A percentile compares a stretch with the other conserved stretches of the same genome.
phyloP scores from a whole-genome alignment of 2,888 invertebrate genomes.

The Byasa hedistus region DNA sequence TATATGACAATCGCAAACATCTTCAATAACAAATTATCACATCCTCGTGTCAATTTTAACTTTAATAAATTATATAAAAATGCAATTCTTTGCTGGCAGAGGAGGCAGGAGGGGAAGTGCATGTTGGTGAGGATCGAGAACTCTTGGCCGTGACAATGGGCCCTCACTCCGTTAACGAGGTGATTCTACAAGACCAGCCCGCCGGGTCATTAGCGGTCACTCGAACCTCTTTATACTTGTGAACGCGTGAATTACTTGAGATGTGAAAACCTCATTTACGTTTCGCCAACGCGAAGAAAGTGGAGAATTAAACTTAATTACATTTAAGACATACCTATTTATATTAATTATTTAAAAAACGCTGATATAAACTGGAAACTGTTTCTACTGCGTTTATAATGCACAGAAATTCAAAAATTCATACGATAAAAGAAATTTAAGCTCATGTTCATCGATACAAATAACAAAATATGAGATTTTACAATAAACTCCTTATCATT shows the following conservation, averaged over 20 bases:
- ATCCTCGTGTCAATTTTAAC: too few relatives aligned
- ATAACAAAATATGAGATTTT: too few relatives aligned
- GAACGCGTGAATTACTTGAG: constrained; percentile 39
- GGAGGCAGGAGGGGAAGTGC: constrained; percentile 3
- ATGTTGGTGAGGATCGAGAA: constrained; percentile 45
- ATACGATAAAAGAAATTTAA: too few relatives aligned
- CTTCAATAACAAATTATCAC: too few relatives aligned
- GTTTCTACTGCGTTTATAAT: too few relatives aligned
- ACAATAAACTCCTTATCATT: too few relatives aligned
- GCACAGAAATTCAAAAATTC: too few relatives aligned
- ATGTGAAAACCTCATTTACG: constrained; percentile 26
- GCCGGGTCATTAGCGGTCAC: constrained; percentile 68
- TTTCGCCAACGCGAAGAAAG: background rate
- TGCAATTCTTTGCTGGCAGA: constrained; percentile 1
- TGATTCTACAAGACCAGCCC: constrained; percentile 50
- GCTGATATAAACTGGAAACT: too few relatives aligned
- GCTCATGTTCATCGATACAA: too few relatives aligned
- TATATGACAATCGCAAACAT: too few relatives aligned
- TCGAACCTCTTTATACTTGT: constrained; percentile 44
- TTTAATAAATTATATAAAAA: constrained; percentile 10
- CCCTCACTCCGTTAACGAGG: constrained; percentile 58
- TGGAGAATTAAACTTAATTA: background rate
- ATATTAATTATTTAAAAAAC: too few relatives aligned
- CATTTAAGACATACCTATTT: background rate
- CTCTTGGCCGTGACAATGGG: constrained; percentile 53